Evolutionary conservation across 2,888 invertebrate genomes (phyloP), one percentile per base, ranked within the genome.

Genomic region (Dasypolia templi): DNA sequence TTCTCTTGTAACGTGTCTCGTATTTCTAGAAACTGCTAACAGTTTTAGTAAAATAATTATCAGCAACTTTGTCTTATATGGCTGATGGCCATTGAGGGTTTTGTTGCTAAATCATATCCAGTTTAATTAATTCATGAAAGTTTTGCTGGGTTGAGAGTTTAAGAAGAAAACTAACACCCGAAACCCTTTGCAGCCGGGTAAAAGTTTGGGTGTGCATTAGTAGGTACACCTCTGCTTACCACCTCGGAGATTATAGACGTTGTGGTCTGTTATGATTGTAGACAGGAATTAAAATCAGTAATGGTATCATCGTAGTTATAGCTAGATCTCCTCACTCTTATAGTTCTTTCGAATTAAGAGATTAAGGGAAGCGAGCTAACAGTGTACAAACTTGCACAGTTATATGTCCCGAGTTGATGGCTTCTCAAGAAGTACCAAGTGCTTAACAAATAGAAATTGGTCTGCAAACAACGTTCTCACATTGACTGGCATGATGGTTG

Each of bases 21-120:
- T 64, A 11, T 51, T 44, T 17, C 2, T 44, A 9, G n/a, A 46
- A 65, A 29, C 19, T n/a, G 26, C 14, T 62, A 66, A 66, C 7
- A 7, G 51, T 70, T 72, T 26, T 29, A 22, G 14, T n/a, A 39
- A 49, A 71, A 58, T 39, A 19, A 49, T 72, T 49, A 58, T 51
- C 19, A 7, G 22, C 42, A 7, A 19, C 35, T 64, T 74, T 58
- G 26, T 29, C 42, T 17, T 5, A 63, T 12, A 26, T 32, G 1
- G 51, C 35, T 29, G 55, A 42, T 14, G 14, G 55, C 12, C 29
- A 75, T 62, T 49, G n/a, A 32, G 14, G 39, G 11, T 39, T 61
- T 66, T 14, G 32, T 61, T 46, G 29, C 5, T 26, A 0, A 22
- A 46, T 61, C 19, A 26, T 19, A 44, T 59, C 53, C 35, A 32